A percentile compares a stretch with the other conserved stretches of the same genome.
Conservation (phyloP, 2,888 invertebrate genomes). For the Lasioglossum marginatum region DNA sequence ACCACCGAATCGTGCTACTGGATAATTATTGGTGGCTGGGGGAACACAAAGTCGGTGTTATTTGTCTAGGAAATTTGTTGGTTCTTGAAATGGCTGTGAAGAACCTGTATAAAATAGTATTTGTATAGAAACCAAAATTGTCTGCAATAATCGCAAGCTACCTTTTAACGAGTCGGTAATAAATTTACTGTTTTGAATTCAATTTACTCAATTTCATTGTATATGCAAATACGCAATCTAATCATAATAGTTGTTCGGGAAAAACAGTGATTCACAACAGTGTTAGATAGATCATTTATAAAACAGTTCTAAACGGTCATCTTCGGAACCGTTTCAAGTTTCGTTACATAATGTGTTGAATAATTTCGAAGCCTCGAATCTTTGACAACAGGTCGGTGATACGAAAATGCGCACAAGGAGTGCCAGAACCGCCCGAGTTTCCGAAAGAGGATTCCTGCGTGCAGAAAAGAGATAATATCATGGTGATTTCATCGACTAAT, state of each 20-base stretch:
- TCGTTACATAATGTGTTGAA: neutral
- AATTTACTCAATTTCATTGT: neutral
- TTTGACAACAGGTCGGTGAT: slow-evolving; percentile 61
- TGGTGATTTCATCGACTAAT: slow-evolving; percentile 19
- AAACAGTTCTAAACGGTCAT: neutral
- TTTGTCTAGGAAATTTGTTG: neutral
- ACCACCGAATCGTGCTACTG: slow-evolving; percentile 74
- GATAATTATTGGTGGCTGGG: slow-evolving; percentile 76
- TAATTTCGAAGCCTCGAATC: no score
- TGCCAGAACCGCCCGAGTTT: slow-evolving; percentile 25
- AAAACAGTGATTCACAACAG: neutral
- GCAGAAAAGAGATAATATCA: neutral
- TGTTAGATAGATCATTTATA: neutral
- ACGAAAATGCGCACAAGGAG: slow-evolving; percentile 70
- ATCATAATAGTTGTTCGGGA: no score
- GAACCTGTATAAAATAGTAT: neutral
- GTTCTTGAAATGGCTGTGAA: neutral
- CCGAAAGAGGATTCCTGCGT: neutral
- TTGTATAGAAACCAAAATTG: neutral
- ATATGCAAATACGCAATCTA: no score
- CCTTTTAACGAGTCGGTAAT: no score
- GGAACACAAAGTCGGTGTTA: slow-evolving; percentile 58
- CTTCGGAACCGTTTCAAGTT: neutral
- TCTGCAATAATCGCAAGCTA: neutral
- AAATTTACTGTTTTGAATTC: no score